phyloP scores from a whole-genome alignment of 2,113 vertebrate species.

The Brachirus orientalis region DNA sequence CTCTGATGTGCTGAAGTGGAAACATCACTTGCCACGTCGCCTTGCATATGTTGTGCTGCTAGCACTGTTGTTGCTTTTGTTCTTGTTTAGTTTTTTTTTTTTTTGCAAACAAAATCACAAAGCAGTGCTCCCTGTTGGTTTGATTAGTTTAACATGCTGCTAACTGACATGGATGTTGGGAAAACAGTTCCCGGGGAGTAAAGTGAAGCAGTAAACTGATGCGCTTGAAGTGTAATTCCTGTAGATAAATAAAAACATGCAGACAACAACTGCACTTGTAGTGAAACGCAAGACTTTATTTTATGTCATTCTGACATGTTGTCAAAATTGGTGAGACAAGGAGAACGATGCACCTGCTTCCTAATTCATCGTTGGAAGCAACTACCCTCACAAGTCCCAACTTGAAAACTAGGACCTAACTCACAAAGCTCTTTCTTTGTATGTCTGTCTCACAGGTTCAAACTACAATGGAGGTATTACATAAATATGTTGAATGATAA shows the following conservation, averaged over 20 bases:
- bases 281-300: conserved; percentile 58
- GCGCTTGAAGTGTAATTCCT: conserved; percentile 62
- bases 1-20: conserved; percentile 80
- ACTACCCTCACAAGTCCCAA: conserved; percentile 1
- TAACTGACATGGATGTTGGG: conserved; percentile 76
- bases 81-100: conserved; percentile 41
- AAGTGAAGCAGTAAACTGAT: conserved; percentile 58
- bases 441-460: conserved; percentile 5
- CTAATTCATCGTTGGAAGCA: conserved; percentile 32
- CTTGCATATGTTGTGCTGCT: conserved; percentile 64
- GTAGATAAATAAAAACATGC: conserved; percentile 29
- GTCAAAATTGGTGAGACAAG: conserved; percentile 53
- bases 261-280: conserved; percentile 44
- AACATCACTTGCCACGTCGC: conserved; percentile 72
- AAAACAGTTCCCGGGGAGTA: conserved; percentile 58
- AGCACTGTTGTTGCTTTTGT: conserved; percentile 63
- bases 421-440: conserved; percentile 3
- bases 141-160: conserved; percentile 80
- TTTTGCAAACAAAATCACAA: conserved; percentile 50
- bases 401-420: neutral
- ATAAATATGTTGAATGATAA: conserved; percentile 6
- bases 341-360: conserved; percentile 18
- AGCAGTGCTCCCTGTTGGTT: conserved; percentile 65
- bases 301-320: conserved; percentile 56
- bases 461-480: neutral